Base-by-base conservation (phyloP, 2,888 invertebrate species). In the Pristionchus mayeri region DNA sequence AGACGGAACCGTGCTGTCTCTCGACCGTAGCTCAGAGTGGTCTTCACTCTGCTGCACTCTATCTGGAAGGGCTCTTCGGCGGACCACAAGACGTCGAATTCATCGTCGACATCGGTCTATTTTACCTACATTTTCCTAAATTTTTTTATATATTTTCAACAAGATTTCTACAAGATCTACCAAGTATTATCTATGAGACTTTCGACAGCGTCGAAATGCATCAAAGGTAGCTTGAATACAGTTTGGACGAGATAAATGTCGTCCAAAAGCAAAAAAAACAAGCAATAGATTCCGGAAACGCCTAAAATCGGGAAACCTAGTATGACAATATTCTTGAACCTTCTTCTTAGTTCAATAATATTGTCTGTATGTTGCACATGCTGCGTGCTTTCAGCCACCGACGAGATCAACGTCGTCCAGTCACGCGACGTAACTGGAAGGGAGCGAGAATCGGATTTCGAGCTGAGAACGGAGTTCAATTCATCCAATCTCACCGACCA, bases 381-480 rank as follows among this genome's bases (percentile, higher is more conserved):
- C n/a, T n/a, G n/a, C n/a, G n/a, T n/a, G n/a, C n/a, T n/a, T n/a
- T n/a, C 50, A 60, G 76, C n/a, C 1, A 84, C 86, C 30, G n/a
- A 57, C 60, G 50, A 75, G 24, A 63, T 87, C n/a, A 48, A 85
- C 76, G 60, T 86, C 78, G 75, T 96, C 24, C 96, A 96, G 95
- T 95, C 96, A 1, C 95, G 96, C 9, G 96, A 96, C 0, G 95
- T 96, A 83, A 96, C 96, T 0, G 95, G 95, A 0, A 91, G 96
- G 48, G 95, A 95, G 88, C 93, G 94, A 0, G 96, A 96, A 95
- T 95, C 95, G 0, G 95, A 96, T 85, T 96, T 95, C 89, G 96
- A 97, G 90, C 92, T 97, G 48, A 93, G 95, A 7, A 96, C 96
- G 91, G 97, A 97, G 93, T 94, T 96, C 90, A 96, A 96, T 93